phyloP scores from a whole-genome alignment of 1,140 invertebrate species.

The Pachypeltis micranthus region DNA sequence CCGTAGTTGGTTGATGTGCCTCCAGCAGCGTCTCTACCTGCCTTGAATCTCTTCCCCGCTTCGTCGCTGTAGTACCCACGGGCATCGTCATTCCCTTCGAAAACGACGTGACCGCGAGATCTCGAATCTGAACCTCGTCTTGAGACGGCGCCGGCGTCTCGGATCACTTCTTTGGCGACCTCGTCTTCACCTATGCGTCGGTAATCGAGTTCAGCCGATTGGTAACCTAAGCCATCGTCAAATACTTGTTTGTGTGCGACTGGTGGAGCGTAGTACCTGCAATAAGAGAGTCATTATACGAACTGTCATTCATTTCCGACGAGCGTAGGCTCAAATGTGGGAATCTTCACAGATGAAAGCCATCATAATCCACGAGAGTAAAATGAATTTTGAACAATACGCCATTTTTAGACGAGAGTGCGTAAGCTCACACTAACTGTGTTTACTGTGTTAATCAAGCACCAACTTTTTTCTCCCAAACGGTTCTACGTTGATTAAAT shows the following conservation, averaged over 20 bases:
- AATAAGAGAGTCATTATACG: no score
- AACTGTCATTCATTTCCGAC: no score
- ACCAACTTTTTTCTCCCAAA: no score
- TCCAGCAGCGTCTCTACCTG: neutral
- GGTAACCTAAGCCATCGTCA: neutral
- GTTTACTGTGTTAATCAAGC: no score
- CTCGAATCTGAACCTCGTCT: neutral
- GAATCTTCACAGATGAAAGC: no score
- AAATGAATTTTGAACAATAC: no score
- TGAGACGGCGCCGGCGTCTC: neutral
- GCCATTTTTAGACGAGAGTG: no score
- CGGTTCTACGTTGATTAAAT: no score
- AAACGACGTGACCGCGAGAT: neutral
- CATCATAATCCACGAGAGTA: no score
- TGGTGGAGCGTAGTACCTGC: no score
- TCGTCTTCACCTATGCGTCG: neutral
- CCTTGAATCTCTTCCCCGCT: neutral
- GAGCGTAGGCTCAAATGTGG: no score
- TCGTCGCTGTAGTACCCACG: neutral
- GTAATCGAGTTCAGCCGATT: neutral
- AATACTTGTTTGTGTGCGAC: neutral
- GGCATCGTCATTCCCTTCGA: neutral
- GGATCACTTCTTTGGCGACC: neutral
- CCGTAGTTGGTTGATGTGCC: neutral
- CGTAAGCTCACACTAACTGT: no score